Conservation (phyloP, 2,888 invertebrate species). For the Drosophila tanythrix region DNA sequence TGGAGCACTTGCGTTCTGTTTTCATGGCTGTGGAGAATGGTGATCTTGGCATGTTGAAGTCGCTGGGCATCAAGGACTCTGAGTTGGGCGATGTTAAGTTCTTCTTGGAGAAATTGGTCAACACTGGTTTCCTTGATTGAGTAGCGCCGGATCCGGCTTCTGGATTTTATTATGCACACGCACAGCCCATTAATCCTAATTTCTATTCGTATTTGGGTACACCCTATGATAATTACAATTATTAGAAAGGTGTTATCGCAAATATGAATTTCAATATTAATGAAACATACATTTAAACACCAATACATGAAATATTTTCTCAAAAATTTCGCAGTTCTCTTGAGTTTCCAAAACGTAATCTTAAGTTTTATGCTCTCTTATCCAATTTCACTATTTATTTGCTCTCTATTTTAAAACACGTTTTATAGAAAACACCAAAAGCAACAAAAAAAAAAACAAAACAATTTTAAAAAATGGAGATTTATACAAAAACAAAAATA, state of each 20-base stretch:
- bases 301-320: conserved; percentile 67
- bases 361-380: conserved; percentile 27
- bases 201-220: conserved; percentile 89
- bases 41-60: conserved; percentile 96
- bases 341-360: conserved; percentile 22
- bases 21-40: conserved; percentile 98
- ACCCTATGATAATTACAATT: conserved; percentile 86
- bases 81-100: conserved; percentile 97
- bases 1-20: conserved; percentile 96
- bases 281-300: conserved; percentile 19
- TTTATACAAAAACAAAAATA: conserved; percentile 38
- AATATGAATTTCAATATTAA: conserved; percentile 18
- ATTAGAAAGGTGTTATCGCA: conserved; percentile 60
- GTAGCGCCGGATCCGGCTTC: conserved; percentile 90
- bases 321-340: conserved; percentile 61
- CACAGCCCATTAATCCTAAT: conserved; percentile 89
- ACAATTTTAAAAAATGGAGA: conserved; percentile 21
- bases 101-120: conserved; percentile 97
- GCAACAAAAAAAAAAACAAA: conserved; percentile 26
- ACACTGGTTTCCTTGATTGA: conserved; percentile 98
- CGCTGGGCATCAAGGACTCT: conserved; percentile 97
- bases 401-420: conserved; percentile 16
- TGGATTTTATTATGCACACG: conserved; percentile 89
- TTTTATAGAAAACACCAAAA: conserved; percentile 36
- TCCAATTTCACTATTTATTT: conserved; percentile 17